Evolutionary conservation across 2,797 vertebrate species (phyloP).

Genomic region (Lagorchestes hirsutus): DNA sequence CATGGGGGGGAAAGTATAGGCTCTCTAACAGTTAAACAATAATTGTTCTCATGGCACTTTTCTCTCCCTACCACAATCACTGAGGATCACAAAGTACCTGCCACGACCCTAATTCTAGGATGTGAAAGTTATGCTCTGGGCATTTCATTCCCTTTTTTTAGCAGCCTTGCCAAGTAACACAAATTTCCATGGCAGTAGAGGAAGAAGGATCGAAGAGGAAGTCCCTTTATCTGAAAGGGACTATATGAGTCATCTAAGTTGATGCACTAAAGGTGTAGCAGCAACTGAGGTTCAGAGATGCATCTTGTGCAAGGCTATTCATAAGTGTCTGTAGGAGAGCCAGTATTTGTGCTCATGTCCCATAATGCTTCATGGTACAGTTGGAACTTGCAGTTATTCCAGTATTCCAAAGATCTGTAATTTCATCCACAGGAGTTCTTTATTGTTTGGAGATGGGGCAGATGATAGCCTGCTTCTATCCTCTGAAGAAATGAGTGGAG

Average conservation of each 20-base stretch:
- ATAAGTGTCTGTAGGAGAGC: background rate
- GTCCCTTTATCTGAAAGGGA: background rate
- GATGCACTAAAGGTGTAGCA: background rate
- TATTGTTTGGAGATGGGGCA: background rate
- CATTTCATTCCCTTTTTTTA: background rate
- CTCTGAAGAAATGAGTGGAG: background rate
- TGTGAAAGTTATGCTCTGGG: background rate
- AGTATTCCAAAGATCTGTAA: background rate
- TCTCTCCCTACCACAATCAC: background rate
- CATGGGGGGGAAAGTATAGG: slow-evolving; percentile 13
- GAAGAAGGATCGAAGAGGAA: background rate
- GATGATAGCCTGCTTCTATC: background rate
- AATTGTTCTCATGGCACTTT: background rate
- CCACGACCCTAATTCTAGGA: background rate
- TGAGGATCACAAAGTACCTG: background rate
- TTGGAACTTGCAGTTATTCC: background rate
- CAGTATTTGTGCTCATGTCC: background rate
- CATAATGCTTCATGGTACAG: background rate
- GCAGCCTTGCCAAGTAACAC: background rate
- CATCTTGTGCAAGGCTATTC: background rate
- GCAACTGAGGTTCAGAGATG: background rate
- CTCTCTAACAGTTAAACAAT: slow-evolving; percentile 29
- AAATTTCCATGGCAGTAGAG: background rate
- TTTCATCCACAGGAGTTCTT: background rate
- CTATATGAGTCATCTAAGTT: background rate